phyloP scores from a whole-genome alignment of 2,888 invertebrate genomes.

The Thereva nobilitata region DNA sequence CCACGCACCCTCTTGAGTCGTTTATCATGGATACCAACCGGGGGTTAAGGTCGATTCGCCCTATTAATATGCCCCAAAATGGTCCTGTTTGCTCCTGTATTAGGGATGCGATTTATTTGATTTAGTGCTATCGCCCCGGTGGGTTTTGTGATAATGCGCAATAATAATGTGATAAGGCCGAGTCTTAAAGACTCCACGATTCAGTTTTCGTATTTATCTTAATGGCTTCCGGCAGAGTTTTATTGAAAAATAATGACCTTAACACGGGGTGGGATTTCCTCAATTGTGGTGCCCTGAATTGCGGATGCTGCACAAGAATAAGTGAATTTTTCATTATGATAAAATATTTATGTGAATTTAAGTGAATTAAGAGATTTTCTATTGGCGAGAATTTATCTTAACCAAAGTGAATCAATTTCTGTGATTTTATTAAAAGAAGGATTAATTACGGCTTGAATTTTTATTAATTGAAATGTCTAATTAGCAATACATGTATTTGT shows the following conservation, averaged over 20 bases:
- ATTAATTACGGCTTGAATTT: too few relatives aligned
- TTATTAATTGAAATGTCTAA: too few relatives aligned
- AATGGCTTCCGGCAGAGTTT: conserved; percentile 49
- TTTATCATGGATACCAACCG: conserved; percentile 22
- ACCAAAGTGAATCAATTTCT: background rate
- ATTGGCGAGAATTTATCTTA: background rate
- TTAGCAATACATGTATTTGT: too few relatives aligned
- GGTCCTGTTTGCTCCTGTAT: conserved; percentile 36
- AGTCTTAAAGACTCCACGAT: conserved; percentile 39
- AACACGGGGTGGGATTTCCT: conserved; percentile 38
- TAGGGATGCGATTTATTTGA: conserved; percentile 48
- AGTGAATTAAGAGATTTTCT: conserved; percentile 9
- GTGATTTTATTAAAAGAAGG: background rate
- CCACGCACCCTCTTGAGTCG: conserved; percentile 18
- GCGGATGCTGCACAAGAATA: conserved; percentile 28
- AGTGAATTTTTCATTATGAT: conserved; percentile 33
- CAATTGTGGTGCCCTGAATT: conserved; percentile 37
- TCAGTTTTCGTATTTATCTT: conserved; percentile 46
- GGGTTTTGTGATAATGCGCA: conserved; percentile 39
- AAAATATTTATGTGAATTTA: conserved; percentile 33
- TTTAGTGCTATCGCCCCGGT: conserved; percentile 45
- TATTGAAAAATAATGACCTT: conserved; percentile 48
- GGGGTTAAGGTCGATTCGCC: conserved; percentile 32
- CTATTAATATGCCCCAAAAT: conserved; percentile 31
- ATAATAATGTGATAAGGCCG: conserved; percentile 41